Evolutionary conservation across 2,797 vertebrate genomes (phyloP), one percentile per base, ranked within the genome.

Genomic region (Malurus leucopterus): DNA sequence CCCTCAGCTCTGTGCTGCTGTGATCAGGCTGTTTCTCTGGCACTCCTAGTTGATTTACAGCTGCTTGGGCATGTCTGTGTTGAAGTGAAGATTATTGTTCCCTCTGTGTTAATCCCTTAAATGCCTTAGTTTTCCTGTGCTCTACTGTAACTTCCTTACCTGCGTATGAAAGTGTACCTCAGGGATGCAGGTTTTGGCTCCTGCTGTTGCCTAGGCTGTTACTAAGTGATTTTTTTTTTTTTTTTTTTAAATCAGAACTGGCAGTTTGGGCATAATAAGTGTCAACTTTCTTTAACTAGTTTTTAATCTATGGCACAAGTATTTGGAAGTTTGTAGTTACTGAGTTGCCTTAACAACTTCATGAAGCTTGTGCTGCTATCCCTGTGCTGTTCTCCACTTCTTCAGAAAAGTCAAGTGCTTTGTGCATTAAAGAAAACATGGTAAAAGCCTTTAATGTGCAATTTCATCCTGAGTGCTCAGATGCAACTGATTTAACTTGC

Each of bases 371-470:
- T 74, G 59, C 17, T 76, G 22, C 17, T 81, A 90, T 89, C 36
- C 16, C 47, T 68, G 61, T 74, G 74, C 38, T 77, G 57, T 49
- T 89, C 29, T 36, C 29, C 3, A 26, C 70, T 63, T 88, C 47
- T 87, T 86, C 70, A 64, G 23, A 72, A 77, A n/a, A 88, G 68
- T 72, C 79, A 69, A 92, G 65, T 86, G 77, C 49, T 84, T 89
- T 15, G 15, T 75, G 72, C 65, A 67, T 82, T 79, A 67, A 47
- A 89, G 67, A 80, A 73, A 82, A 47, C 41, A 46, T 0, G 1
- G 68, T 85, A 77, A 94, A 91, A 91, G 65, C 57, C 57, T 93
- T 75, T 91, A 86, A 82, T 49, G 46, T 1, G 1, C 64, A 17
- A 34, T 96, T 90, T 51, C 41, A 40, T 88, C 44, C 71, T 32